These are phyloP conservation scores for Chironomus tentans DNA, from an alignment of 2,888 invertebrate species.

Conservation along the genomic window DNA sequence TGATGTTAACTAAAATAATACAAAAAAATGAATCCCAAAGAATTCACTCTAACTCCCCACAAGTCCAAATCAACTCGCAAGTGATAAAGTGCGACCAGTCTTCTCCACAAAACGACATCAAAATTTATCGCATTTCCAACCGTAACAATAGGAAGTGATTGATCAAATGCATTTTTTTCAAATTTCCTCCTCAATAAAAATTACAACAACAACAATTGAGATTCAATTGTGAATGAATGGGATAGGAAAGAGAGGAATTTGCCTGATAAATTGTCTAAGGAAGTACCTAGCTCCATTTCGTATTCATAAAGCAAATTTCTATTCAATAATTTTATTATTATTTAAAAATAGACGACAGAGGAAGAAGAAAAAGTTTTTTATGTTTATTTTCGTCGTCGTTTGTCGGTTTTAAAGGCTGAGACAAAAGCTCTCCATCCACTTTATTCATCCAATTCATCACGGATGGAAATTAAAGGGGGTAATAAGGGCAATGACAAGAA, in stretches of 20 bases:
- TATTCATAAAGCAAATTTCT: neutral
- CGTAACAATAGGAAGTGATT: slow-evolving; percentile 15
- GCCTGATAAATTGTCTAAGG: slow-evolving; percentile 3
- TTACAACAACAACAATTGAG: neutral
- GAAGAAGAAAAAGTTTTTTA: neutral
- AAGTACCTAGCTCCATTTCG: slow-evolving; percentile 11
- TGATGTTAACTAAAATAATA: too few relatives aligned
- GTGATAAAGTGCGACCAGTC: neutral
- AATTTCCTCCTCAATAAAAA: neutral
- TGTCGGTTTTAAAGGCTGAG: neutral
- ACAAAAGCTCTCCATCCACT: neutral
- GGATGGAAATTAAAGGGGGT: neutral
- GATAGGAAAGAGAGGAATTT: neutral
- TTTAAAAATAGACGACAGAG: neutral
- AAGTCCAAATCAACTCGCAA: neutral
- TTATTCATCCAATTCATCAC: too few relatives aligned
- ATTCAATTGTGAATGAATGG: too few relatives aligned
- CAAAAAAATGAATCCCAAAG: too few relatives aligned
- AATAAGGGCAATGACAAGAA: slow-evolving; percentile 24
- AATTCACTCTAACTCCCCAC: too few relatives aligned
- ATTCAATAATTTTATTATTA: neutral
- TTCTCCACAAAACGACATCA: neutral
- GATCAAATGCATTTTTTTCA: slow-evolving; percentile 13
- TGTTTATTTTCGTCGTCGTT: neutral
- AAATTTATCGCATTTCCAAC: neutral